Percentiles rank a stretch among this genome's conserved stretches.
These are phyloP conservation scores for Drosophila hamatofila DNA, from an alignment of 2,888 invertebrate genomes.

Conservation along the genomic window DNA sequence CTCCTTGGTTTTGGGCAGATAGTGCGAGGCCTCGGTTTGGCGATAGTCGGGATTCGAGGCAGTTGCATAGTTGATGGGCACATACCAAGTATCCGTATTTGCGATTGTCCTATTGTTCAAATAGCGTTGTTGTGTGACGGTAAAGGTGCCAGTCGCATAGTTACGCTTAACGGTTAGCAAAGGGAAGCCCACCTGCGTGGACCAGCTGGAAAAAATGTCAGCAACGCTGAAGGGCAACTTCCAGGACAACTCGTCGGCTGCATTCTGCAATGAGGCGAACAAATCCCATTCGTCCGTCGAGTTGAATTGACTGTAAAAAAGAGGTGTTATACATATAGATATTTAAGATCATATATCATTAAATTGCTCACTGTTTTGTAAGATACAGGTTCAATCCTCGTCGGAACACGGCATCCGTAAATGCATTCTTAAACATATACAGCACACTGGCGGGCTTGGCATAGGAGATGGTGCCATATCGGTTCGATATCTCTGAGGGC, in stretches of 20 bases:
- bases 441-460: slow-evolving; percentile 87
- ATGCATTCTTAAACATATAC: slow-evolving; percentile 74
- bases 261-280: slow-evolving; percentile 71
- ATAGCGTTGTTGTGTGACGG: slow-evolving; percentile 86
- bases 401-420: slow-evolving; percentile 63
- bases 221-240: slow-evolving; percentile 86
- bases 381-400: slow-evolving; percentile 66
- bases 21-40: slow-evolving; percentile 74
- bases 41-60: slow-evolving; percentile 77
- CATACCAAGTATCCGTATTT: slow-evolving; percentile 72
- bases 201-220: slow-evolving; percentile 88
- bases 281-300: slow-evolving; percentile 79
- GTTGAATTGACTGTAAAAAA: slow-evolving; percentile 61
- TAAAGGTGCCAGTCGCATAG: slow-evolving; percentile 85
- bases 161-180: slow-evolving; percentile 86
- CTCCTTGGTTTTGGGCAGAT: slow-evolving; percentile 58
- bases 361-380: slow-evolving; percentile 59
- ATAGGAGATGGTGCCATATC: slow-evolving; percentile 94
- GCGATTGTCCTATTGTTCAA: slow-evolving; percentile 45
- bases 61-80: slow-evolving; percentile 82
- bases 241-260: slow-evolving; percentile 65
- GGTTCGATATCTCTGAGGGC: slow-evolving; percentile 92
- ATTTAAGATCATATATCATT: background rate
- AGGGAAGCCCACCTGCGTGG: slow-evolving; percentile 87
- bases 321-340: background rate